Evolutionary conservation across 2,113 vertebrate species (phyloP).

Genomic region (Rhizomys pruinosus): DNA sequence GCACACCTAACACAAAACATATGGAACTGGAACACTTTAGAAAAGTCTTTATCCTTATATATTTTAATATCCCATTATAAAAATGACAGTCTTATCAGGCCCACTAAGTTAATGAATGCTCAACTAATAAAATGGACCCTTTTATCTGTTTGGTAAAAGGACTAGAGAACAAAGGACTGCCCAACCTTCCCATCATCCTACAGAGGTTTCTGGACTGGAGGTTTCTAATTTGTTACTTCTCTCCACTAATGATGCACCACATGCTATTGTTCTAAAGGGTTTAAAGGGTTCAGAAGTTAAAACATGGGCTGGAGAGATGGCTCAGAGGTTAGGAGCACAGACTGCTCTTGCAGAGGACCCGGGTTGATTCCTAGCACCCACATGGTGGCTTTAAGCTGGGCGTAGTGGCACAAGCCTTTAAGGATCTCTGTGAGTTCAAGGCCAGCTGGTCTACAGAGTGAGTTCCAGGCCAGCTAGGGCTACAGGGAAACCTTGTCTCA

Average conservation of each 20-base stretch:
- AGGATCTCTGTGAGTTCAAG: too few relatives aligned
- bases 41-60: not conserved
- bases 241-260: not conserved
- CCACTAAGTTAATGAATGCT: not conserved
- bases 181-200: not conserved
- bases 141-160: not conserved
- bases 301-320: too few relatives aligned
- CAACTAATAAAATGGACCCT: not conserved
- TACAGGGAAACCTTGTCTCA: too few relatives aligned
- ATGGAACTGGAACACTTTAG: not conserved
- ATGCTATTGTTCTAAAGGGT: too few relatives aligned
- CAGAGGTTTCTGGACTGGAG: not conserved
- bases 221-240: conserved; percentile 19
- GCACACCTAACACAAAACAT: not conserved
- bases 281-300: conserved; percentile 12
- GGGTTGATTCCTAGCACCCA: too few relatives aligned
- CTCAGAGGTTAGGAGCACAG: not conserved
- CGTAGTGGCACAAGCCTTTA: too few relatives aligned
- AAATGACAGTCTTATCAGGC: not conserved
- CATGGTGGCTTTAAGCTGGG: too few relatives aligned
- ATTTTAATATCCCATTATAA: not conserved
- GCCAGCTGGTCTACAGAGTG: too few relatives aligned
- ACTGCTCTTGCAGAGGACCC: too few relatives aligned
- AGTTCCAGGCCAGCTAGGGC: too few relatives aligned
- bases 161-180: not conserved